Evolutionary conservation across 1,140 invertebrate species (phyloP), one percentile per base, ranked within the genome.

Genomic region (Bombus superbus): DNA sequence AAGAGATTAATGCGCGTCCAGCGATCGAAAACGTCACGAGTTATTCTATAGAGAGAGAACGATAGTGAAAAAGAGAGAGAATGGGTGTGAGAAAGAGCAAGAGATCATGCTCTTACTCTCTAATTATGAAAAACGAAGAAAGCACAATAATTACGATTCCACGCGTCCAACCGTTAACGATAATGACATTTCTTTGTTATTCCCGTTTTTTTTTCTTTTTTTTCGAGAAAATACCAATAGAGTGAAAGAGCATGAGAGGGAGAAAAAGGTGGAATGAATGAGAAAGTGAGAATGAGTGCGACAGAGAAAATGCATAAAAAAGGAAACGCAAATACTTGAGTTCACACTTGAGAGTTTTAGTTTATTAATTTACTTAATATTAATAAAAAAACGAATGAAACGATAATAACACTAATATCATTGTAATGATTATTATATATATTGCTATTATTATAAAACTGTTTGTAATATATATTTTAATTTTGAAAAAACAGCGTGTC

Each of bases 401-500:
- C 86, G 91, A 94, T 92, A 92, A 92, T 92, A 94, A 92, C 87
- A 94, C 93, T 95, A 94, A 95, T 95, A 94, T 93, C 89, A 94
- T 92, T 95, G 94, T 95, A 94, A 94, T 93, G 93, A 92, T 94
- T 92, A 94, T 94, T 91, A 91, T 90, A 92, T 94, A 94, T 93
- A 93, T 93, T 93, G 84, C 90, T 92, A 94, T 94, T 93, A 94
- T 94, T 94, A 95, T 94, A 94, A 94, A 91, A 95, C 90, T 95
- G 92, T 95, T 94, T 95, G 94, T 94, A 94, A 95, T 95, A 95
- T 95, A 95, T 95, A 93, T 94, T 95, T 95, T 95, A 91, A 95
- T 95, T 95, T 95, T 94, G 92, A 95, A 93, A 91, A 92, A 91
- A 90, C 78, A 88, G 81, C 86, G 83, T 94, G 91, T 89, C 77